Conservation (phyloP, 2,113 vertebrate species). For the Hemichromis elongatus region DNA sequence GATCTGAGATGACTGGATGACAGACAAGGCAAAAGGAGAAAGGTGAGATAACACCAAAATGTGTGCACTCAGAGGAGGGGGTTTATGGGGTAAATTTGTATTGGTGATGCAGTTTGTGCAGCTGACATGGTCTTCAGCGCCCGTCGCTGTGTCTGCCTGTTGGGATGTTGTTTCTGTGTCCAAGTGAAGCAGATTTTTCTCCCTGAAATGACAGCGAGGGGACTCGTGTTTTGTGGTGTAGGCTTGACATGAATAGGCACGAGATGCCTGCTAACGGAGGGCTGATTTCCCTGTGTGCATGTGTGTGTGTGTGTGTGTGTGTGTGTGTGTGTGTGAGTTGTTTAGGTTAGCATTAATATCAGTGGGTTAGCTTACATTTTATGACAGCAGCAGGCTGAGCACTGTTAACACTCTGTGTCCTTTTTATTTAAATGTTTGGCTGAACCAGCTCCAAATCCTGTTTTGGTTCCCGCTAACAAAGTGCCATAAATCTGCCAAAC, state of each 20-base stretch:
- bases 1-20: conserved; percentile 57
- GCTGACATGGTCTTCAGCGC: conserved; percentile 2
- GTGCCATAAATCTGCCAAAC: conserved; percentile 48
- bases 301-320: neutral
- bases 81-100: neutral
- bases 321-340: neutral
- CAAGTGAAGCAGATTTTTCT: neutral
- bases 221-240: neutral
- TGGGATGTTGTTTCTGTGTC: neutral
- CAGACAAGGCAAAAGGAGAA: conserved; percentile 21
- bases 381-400: neutral
- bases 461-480: conserved; percentile 40
- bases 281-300: neutral
- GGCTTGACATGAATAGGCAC: neutral
- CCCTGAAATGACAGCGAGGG: neutral
- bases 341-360: neutral
- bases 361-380: neutral
- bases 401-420: neutral
- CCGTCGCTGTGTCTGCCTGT: neutral
- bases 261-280: neutral
- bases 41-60: conserved; percentile 48
- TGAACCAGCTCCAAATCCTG: neutral
- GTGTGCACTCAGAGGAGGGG: neutral
- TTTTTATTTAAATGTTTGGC: neutral
- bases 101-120: neutral